phyloP scores from a whole-genome alignment of 1,140 invertebrate genomes.

The Diorhabda elongata region DNA sequence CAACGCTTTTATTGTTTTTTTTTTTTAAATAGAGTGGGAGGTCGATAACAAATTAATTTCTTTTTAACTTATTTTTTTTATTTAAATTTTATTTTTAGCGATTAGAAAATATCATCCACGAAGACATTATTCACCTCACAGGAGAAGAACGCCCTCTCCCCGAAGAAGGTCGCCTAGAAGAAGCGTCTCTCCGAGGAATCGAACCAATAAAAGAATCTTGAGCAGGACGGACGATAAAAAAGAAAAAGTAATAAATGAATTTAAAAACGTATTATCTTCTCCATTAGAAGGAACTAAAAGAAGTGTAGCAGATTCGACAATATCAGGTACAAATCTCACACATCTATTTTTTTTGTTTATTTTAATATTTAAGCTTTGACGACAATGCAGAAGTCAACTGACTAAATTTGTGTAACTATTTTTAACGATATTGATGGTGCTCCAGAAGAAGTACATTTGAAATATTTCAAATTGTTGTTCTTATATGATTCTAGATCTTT shows the following conservation, averaged over 20 bases:
- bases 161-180: slow-evolving; percentile 19
- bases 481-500: too few species aligned
- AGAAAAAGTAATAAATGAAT: not conserved
- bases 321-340: slow-evolving; percentile 41
- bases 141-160: slow-evolving; percentile 18
- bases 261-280: slow-evolving; percentile 22
- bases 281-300: slow-evolving; percentile 44
- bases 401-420: too few species aligned
- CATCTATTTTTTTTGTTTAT: too few species aligned
- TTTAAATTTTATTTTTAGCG: slow-evolving; percentile 8
- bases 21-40: too few species aligned
- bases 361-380: too few species aligned
- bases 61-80: not conserved
- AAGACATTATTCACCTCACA: slow-evolving; percentile 24
- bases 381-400: too few species aligned
- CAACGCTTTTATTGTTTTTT: too few species aligned
- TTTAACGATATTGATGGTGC: too few species aligned
- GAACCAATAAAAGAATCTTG: not conserved
- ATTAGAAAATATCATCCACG: slow-evolving; percentile 18
- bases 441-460: too few species aligned
- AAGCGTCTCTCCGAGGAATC: slow-evolving; percentile 22
- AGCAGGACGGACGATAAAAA: not conserved
- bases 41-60: too few species aligned
- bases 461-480: too few species aligned
- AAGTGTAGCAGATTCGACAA: slow-evolving; percentile 51